Base-by-base conservation (phyloP, 2,113 vertebrate species). In the Engraulis encrasicolus region DNA sequence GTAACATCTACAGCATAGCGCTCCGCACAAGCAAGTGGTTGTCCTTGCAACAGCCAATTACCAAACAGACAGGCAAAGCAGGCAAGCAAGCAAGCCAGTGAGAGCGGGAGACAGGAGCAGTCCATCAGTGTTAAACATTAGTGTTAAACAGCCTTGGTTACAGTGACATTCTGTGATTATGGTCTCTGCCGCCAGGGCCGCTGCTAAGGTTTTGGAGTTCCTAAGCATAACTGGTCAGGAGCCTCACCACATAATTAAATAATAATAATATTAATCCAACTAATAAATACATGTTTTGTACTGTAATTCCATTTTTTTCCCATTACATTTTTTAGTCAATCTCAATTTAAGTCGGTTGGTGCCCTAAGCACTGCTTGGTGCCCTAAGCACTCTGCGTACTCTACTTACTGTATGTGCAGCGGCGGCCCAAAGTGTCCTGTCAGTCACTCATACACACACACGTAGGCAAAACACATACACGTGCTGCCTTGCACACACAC, bases 1-100 rank as follows among this genome's bases (percentile, higher is more conserved):
- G 66, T 12, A 74, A 74, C 66, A 74, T 74, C 66, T 74, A 74
- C 66, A 74, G 23, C 11, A 15, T 31, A 74, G 23, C 11, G 9
- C 27, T 27, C 23, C 11, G 31, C 31, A 27, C 58, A 27, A 66
- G 58, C 58, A 66, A 66, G 58, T 11, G 23, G 58, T n/a, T 66
- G 66, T 74, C 66, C 27, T 17, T 74, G 66, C 66, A 74, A 74
- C 66, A 74, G 66, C 66, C 66, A 74, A 74, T 74, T 74, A 74
- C 66, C 66, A 34, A 31, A 15, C 66, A 74, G 66, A 31, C 66
- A 34, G 18, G 66, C 58, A 0, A n/a, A 20, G 50, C 50, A 20
- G 17, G 50, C 5, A 20, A 31, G 6, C 20, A 6, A 31, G 58
- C 14, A 4, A 34, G 27, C 17, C 12, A 36, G 12, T 4, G 14